A percentile compares a stretch with the other conserved stretches of the same genome.
Evolutionary conservation across 1,140 invertebrate species (phyloP).

Genomic region (Papilio machaon): DNA sequence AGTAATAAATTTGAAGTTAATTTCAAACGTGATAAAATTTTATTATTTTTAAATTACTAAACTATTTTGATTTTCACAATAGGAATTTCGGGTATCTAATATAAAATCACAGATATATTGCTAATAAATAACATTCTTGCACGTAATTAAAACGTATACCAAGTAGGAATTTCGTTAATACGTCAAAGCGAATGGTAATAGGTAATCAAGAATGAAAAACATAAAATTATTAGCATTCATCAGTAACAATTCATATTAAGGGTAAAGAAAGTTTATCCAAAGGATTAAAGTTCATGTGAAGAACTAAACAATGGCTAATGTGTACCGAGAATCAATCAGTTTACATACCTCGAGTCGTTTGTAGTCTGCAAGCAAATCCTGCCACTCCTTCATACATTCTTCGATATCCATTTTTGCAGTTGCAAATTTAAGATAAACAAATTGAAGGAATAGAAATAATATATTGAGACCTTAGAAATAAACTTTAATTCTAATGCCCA

Average conservation of each 20-base stretch:
- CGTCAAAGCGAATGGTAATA: not conserved
- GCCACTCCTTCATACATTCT: slow-evolving; percentile 89
- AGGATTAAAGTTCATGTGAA: slow-evolving; percentile 21
- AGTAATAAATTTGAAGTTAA: too few species aligned
- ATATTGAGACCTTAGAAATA: slow-evolving; percentile 38
- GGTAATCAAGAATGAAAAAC: not conserved
- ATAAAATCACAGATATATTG: not conserved
- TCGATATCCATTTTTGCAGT: slow-evolving; percentile 80
- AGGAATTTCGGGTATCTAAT: not conserved
- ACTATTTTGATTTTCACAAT: too few species aligned
- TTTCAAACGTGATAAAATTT: too few species aligned
- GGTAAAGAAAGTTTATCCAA: slow-evolving; percentile 19
- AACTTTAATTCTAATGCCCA: slow-evolving; percentile 36
- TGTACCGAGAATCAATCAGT: slow-evolving; percentile 15
- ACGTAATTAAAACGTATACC: not conserved
- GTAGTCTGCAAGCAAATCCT: slow-evolving; percentile 89
- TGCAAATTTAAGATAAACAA: slow-evolving; percentile 41
- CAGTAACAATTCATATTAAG: not conserved
- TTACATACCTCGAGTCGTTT: slow-evolving; percentile 87
- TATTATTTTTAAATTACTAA: too few species aligned
- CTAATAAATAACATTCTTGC: not conserved
- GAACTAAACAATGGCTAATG: slow-evolving; percentile 32
- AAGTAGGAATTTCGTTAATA: not conserved
- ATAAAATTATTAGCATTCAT: not conserved
- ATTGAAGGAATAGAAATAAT: slow-evolving; percentile 38